Percentiles rank a stretch among this genome's conserved stretches.
phyloP scores from a whole-genome alignment of 2,888 invertebrate species.

The Sympetrum striolatum region DNA sequence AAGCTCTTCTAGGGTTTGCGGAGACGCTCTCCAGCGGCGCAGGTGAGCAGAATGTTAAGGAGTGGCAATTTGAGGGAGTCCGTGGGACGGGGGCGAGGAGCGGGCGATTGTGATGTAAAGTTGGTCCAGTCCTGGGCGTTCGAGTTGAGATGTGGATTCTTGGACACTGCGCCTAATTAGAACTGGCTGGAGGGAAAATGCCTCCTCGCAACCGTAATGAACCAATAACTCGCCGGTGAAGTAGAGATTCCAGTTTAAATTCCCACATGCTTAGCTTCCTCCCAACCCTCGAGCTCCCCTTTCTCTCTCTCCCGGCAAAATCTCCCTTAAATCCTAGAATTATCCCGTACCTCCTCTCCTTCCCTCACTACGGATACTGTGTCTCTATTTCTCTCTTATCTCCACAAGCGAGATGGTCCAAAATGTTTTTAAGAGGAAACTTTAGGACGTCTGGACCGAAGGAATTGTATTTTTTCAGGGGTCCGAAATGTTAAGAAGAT shows the following conservation, averaged over 20 bases:
- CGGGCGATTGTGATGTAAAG: neutral
- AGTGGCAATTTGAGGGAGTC: neutral
- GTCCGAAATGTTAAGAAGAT: too few relatives aligned
- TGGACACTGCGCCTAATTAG: constrained; percentile 27
- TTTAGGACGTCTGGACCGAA: too few relatives aligned
- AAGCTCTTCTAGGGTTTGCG: too few relatives aligned
- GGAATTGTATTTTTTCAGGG: too few relatives aligned
- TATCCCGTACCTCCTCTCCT: neutral
- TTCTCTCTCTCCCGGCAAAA: neutral
- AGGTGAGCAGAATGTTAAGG: neutral
- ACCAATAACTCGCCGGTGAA: constrained; percentile 21
- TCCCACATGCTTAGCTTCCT: constrained; percentile 3
- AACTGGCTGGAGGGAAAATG: neutral
- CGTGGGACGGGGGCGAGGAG: neutral
- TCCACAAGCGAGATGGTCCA: too few relatives aligned
- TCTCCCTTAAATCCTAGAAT: neutral
- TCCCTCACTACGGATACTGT: neutral
- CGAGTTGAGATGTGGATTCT: neutral
- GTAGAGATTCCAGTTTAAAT: constrained; percentile 18
- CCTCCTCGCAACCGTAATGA: constrained; percentile 24
- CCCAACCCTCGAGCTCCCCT: too few relatives aligned
- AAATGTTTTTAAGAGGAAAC: too few relatives aligned
- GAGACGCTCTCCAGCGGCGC: neutral
- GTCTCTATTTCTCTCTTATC: neutral
- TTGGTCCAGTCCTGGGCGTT: too few relatives aligned